A percentile compares a stretch with the other conserved stretches of the same genome.
These are phyloP conservation scores for Bryconaethiops microstoma DNA, from an alignment of 2,797 vertebrate species.

Conservation along the genomic window DNA sequence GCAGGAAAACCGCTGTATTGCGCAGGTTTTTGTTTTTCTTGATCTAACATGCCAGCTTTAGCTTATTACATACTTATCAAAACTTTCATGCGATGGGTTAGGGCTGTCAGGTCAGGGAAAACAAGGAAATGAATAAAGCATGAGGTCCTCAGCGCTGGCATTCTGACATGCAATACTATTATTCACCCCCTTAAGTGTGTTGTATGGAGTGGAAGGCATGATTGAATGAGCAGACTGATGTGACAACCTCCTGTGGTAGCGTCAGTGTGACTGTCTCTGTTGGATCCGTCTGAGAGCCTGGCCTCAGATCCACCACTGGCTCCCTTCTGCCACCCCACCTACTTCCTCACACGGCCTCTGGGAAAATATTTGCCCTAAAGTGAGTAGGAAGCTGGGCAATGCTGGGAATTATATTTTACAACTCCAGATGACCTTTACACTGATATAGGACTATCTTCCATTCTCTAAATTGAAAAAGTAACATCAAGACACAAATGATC, in stretches of 20 bases:
- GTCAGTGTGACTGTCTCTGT: slow-evolving; percentile 22
- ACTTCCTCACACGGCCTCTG: background rate
- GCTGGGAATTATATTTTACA: background rate
- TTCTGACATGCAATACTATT: background rate
- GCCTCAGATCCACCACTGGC: background rate
- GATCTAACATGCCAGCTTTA: background rate
- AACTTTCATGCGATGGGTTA: too few species aligned
- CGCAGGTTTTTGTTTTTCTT: background rate
- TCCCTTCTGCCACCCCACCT: slow-evolving; percentile 2
- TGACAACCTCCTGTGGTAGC: slow-evolving; percentile 18
- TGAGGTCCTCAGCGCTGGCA: background rate
- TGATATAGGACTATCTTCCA: background rate
- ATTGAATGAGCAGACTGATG: background rate
- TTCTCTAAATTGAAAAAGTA: background rate
- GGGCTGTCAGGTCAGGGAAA: background rate
- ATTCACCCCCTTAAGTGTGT: background rate
- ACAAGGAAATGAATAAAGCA: background rate
- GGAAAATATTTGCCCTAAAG: slow-evolving; percentile 22
- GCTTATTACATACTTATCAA: background rate
- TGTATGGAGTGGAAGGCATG: background rate
- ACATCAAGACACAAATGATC: background rate
- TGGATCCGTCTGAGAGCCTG: background rate
- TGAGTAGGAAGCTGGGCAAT: background rate
- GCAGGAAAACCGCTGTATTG: background rate
- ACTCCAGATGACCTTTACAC: background rate